A percentile compares a stretch with the other conserved stretches of the same genome.
These are phyloP conservation scores for Mallotus villosus DNA, from an alignment of 2,797 vertebrate genomes.

Conservation along the genomic window DNA sequence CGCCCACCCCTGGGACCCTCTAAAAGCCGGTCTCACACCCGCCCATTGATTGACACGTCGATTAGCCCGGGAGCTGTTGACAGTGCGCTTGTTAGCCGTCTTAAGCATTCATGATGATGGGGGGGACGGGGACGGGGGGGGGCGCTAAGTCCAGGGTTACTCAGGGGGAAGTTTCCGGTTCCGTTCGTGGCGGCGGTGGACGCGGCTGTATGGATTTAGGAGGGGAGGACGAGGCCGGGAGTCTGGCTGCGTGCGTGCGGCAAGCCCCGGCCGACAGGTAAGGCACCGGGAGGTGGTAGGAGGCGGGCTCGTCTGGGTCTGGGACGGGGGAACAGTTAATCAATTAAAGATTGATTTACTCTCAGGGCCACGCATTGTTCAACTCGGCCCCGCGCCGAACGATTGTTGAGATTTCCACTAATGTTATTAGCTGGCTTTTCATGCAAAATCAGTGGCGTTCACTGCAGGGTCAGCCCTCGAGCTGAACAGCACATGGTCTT, in stretches of 20 bases:
- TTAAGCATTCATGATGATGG: slow-evolving; percentile 67
- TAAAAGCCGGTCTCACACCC: slow-evolving; percentile 68
- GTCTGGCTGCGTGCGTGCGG: not conserved
- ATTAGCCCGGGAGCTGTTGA: slow-evolving; percentile 75
- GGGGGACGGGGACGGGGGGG: slow-evolving; percentile 31
- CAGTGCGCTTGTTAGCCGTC: slow-evolving; percentile 68
- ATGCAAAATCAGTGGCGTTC: slow-evolving; percentile 12
- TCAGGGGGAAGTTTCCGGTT: not conserved
- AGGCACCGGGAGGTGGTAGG: not conserved
- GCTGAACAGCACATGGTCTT: slow-evolving; percentile 5
- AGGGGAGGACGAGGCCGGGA: not conserved
- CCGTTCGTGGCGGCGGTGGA: too few relatives aligned
- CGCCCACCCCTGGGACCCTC: slow-evolving; percentile 72
- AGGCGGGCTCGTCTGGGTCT: slow-evolving; percentile 22
- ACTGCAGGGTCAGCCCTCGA: not conserved
- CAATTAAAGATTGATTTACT: slow-evolving; percentile 32
- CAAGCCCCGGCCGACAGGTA: slow-evolving; percentile 1
- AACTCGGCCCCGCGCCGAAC: slow-evolving; percentile 19
- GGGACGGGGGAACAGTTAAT: slow-evolving; percentile 38
- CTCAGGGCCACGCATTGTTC: slow-evolving; percentile 21
- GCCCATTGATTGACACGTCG: slow-evolving; percentile 77
- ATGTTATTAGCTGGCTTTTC: slow-evolving; percentile 12
- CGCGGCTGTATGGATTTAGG: not conserved
- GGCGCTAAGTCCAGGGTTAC: slow-evolving; percentile 35
- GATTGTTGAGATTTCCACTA: slow-evolving; percentile 3